phyloP scores from a whole-genome alignment of 2,113 vertebrate genomes.

The Cynocephalus volans region DNA sequence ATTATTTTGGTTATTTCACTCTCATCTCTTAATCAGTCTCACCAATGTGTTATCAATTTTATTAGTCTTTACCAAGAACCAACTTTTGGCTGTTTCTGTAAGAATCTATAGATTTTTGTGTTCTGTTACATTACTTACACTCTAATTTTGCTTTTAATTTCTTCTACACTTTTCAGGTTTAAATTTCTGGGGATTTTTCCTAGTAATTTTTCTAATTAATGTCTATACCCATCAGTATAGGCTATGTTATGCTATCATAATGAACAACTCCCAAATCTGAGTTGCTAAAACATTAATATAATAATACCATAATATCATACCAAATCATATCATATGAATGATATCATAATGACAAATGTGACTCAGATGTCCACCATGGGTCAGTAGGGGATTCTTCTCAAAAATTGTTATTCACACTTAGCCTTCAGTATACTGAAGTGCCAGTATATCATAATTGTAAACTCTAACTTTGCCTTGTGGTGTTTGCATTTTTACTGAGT shows the following conservation, averaged over 20 bases:
- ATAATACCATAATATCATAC: too few relatives aligned
- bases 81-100: not conserved
- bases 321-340: not conserved
- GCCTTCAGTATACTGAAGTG: not conserved
- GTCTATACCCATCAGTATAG: not conserved
- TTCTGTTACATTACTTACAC: not conserved
- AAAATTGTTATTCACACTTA: not conserved
- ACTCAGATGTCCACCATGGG: not conserved
- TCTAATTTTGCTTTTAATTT: not conserved
- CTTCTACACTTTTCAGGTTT: not conserved
- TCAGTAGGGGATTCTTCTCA: not conserved
- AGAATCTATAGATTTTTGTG: not conserved
- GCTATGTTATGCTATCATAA: not conserved
- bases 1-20: constrained; percentile 23
- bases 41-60: not conserved
- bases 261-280: not conserved
- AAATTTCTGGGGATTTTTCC: not conserved
- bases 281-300: not conserved
- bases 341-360: not conserved
- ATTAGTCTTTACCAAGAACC: not conserved
- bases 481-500: not conserved
- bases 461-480: constrained; percentile 28
- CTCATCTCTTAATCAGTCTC: not conserved
- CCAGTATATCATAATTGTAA: not conserved
- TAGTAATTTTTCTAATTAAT: not conserved